Evolutionary conservation across 2,797 vertebrate species (phyloP), one percentile per base, ranked within the genome.

Genomic region (Spea hammondii): DNA sequence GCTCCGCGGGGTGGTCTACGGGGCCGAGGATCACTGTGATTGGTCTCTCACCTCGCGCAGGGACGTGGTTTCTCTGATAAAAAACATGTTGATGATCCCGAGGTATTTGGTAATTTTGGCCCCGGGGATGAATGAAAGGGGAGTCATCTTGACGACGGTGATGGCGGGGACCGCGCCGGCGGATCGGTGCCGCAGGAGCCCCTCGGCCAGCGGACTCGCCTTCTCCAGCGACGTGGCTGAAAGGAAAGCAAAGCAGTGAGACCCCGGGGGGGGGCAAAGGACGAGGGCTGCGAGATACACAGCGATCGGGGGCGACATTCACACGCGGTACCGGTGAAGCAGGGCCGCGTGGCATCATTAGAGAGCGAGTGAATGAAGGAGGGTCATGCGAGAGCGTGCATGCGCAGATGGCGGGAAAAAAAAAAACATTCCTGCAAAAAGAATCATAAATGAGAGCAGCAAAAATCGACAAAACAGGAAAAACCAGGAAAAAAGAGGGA

Each of bases 41-140:
- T 6, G 32, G 13, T 68, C 8, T 6, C 88, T 86, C 91, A 99
- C 98, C 97, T 99, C 98, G 51, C 97, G 94, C 67, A 99, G 89
- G 2, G 97, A 99, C 47, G 96, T 97, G 1, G 98, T 99, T 90
- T 99, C 98, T 80, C 98, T 89, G 84, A 99, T 99, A 83, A 99
- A 99, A 89, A 99, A 99, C 97, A 99, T 99, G 90, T 99, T 99
- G 91, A 99, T 99, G 88, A 99, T 99, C 13, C 98, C 98, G 0
- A 99, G 95, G 79, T 97, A 99, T 73, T 98, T 99, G 54, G 95
- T 94, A 88, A 99, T 96, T 89, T 95, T 96, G 8, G 95, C 95
- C 83, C 96, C 95, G 11, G 96, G 96, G 48, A 99, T 94, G 83
- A 97, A 99, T 74, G 98, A 97, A 46, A 99, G 95, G 0, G 97